These are phyloP conservation scores for Trilocha varians DNA, from an alignment of 2,888 invertebrate species.

Conservation along the genomic window DNA sequence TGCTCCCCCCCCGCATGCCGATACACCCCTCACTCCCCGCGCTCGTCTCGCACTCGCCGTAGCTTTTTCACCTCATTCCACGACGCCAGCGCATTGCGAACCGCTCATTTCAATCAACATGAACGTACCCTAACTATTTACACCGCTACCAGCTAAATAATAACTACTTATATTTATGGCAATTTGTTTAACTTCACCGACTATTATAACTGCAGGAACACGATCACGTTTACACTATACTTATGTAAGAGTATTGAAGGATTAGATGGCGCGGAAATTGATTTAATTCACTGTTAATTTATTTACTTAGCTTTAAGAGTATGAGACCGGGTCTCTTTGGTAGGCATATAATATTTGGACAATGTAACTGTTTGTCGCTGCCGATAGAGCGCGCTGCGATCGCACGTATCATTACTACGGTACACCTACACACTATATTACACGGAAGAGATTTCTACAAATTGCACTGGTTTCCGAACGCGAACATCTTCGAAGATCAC, in stretches of 20 bases:
- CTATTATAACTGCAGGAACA: conserved; percentile 73
- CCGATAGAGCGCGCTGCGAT: conserved; percentile 41
- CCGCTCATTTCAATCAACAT: conserved; percentile 56
- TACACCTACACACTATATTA: conserved; percentile 66
- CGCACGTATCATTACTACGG: conserved; percentile 59
- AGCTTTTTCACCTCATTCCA: conserved; percentile 66
- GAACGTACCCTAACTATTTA: conserved; percentile 64
- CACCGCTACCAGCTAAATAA: conserved; percentile 66
- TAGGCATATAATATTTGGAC: conserved; percentile 74
- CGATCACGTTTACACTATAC: conserved; percentile 72
- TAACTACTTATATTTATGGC: conserved; percentile 73
- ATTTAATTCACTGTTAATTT: conserved; percentile 60
- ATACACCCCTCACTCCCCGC: conserved; percentile 19
- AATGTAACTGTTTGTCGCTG: conserved; percentile 60
- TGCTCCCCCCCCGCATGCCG: conserved; percentile 41
- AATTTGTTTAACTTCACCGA: conserved; percentile 73
- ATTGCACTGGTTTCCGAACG: conserved; percentile 73
- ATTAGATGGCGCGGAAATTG: conserved; percentile 64
- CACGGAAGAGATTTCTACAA: conserved; percentile 73
- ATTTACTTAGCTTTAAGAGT: conserved; percentile 69
- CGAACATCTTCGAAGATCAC: conserved; percentile 65
- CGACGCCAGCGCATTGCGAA: conserved; percentile 56
- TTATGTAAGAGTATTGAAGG: conserved; percentile 70
- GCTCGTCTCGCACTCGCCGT: conserved; percentile 19
- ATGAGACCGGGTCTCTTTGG: conserved; percentile 76